A percentile compares a stretch with the other conserved stretches of the same genome.
Evolutionary conservation across 2,113 vertebrate genomes (phyloP).

Genomic region (Gobiocypris rarus): DNA sequence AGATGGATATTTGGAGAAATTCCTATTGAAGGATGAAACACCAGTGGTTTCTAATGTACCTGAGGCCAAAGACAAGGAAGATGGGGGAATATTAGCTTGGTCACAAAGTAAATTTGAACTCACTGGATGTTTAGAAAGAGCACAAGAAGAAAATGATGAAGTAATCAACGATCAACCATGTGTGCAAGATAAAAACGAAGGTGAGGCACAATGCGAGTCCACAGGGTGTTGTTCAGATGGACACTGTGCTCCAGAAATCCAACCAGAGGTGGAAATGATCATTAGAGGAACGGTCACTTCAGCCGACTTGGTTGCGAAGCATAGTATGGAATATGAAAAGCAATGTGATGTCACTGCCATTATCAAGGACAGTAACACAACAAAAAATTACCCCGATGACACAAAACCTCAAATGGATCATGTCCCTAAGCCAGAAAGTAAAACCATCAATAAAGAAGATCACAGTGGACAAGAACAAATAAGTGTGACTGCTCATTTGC

Average conservation of each 20-base stretch:
- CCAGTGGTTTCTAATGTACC: constrained; percentile 64
- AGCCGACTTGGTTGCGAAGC: not conserved
- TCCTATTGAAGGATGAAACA: constrained; percentile 88
- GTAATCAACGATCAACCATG: constrained; percentile 24
- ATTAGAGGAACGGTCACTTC: not conserved
- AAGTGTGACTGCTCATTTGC: not conserved
- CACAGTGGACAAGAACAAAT: not conserved
- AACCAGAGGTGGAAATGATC: not conserved
- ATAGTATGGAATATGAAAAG: constrained; percentile 9
- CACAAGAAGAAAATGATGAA: constrained; percentile 54
- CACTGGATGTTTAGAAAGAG: constrained; percentile 71
- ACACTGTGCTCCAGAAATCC: constrained; percentile 14
- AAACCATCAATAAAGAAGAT: not conserved
- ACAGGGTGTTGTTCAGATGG: constrained; percentile 7
- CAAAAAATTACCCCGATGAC: not conserved
- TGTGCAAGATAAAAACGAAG: constrained; percentile 35
- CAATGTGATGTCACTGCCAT: constrained; percentile 5
- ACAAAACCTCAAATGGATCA: not conserved
- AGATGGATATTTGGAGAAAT: constrained; percentile 91
- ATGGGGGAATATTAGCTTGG: constrained; percentile 67
- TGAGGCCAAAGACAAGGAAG: constrained; percentile 59
- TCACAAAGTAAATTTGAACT: constrained; percentile 74
- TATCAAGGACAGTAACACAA: constrained; percentile 1
- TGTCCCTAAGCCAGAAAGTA: not conserved
- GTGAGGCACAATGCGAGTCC: constrained; percentile 42